Evolutionary conservation across 2,797 vertebrate genomes (phyloP), one percentile per base, ranked within the genome.

Genomic region (Epinephelus malabaricus): DNA sequence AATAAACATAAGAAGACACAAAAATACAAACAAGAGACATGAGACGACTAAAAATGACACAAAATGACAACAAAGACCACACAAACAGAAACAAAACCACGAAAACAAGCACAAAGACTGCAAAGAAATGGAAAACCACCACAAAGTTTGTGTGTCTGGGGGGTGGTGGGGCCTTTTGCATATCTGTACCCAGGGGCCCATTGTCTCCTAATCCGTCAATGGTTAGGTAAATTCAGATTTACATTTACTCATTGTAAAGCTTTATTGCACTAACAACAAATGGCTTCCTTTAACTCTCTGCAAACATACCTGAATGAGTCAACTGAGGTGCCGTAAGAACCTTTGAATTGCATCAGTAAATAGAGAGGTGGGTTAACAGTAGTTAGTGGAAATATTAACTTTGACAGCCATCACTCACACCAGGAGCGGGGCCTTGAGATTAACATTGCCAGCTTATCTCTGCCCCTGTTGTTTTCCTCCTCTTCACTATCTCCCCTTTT

Each of bases 261-360:
- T 18, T 71, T 27, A 53, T 60, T 51, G 21, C 27, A 25, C 54
- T 49, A 27, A 54, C 71, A 81, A 59, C 30, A 70, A 86, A 83
- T 49, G 5, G 59, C 56, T 69, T 56, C 25, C 25, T 77, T 64
- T 49, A 63, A 72, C 67, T 63, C 69, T 53, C 15, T 59, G 73
- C 69, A 77, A 89, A 86, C 65, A 79, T 40, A 23, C 46, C 62
- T 76, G 53, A 61, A 23, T 63, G 10, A 69, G 25, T 58, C 12
- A 55, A 78, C 25, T 12, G 61, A 72, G 78, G 80, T 88, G 77
- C 86, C 70, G 1, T 47, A 79, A 70, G 46, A 76, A 69, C 47
- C 60, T 79, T 30, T 51, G 55, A 76, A 73, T 88, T 88, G 85
- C 85, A 67, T 85, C 85, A 88, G 69, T 86, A 77, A 82, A 80